Percentiles rank a stretch among this genome's conserved stretches.
phyloP scores from a whole-genome alignment of 1,140 invertebrate species.

The Scylla paramamosain region DNA sequence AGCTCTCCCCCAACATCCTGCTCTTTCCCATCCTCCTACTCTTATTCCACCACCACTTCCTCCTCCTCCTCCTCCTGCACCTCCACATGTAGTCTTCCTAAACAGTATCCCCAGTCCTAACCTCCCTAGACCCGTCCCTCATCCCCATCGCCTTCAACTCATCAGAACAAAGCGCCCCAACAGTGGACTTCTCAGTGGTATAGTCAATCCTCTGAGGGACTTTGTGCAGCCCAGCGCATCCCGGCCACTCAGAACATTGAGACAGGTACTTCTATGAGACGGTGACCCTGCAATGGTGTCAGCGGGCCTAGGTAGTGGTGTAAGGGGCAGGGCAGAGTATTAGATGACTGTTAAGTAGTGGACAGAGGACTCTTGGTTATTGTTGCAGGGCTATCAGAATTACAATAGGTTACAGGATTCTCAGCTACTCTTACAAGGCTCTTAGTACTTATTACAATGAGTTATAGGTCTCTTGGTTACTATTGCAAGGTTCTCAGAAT shows the following conservation, averaged over 20 bases:
- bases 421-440: too few species aligned
- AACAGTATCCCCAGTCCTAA: neutral
- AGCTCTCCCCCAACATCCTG: neutral
- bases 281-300: too few species aligned
- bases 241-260: neutral
- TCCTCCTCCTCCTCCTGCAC: neutral
- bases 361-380: too few species aligned
- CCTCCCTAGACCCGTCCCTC: neutral
- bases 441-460: too few species aligned
- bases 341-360: too few species aligned
- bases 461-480: too few species aligned
- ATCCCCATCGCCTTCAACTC: neutral
- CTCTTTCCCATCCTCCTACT: neutral
- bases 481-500: too few species aligned
- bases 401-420: too few species aligned
- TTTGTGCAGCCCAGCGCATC: neutral
- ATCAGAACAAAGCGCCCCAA: neutral
- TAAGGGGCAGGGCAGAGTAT: too few species aligned
- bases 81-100: neutral
- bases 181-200: neutral
- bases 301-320: too few species aligned
- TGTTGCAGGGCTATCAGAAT: too few species aligned
- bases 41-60: neutral
- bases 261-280: conserved; percentile 28
- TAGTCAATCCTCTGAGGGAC: conserved; percentile 17